Conservation (phyloP, 37 sponge, comb jelly and placozoan species). For the Crambe crambe region DNA sequence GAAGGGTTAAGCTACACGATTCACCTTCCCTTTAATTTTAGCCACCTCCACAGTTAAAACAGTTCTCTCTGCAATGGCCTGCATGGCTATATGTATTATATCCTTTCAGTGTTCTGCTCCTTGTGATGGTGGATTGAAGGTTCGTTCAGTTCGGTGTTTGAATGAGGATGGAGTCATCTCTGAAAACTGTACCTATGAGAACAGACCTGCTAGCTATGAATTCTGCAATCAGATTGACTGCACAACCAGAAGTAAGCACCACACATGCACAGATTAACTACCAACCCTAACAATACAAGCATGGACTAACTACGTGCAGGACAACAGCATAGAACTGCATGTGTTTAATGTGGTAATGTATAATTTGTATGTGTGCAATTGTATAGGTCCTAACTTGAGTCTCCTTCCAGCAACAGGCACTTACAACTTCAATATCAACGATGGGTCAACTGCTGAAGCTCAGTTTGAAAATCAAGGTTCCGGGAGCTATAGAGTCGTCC, state of each 20-base stretch:
- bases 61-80: no score
- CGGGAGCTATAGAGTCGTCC: neutral
- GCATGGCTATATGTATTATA: no score
- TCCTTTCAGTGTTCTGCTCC: slow-evolving; percentile 30
- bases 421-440: neutral
- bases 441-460: neutral
- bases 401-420: slow-evolving; percentile 1
- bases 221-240: slow-evolving; percentile 30
- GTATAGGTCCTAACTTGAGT: neutral
- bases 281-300: no score
- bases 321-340: no score
- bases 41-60: no score
- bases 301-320: no score
- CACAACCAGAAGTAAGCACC: slow-evolving; percentile 3
- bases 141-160: slow-evolving; percentile 27
- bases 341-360: no score
- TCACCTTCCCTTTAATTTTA: no score
- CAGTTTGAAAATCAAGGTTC: neutral
- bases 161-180: slow-evolving; percentile 16
- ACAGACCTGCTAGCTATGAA: slow-evolving; percentile 2
- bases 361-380: no score
- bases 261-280: no score
- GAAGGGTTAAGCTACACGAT: no score
- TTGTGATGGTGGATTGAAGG: slow-evolving; percentile 29
- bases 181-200: neutral